Conservation (phyloP, 2,888 invertebrate species). For the Osmoderma eremita region DNA sequence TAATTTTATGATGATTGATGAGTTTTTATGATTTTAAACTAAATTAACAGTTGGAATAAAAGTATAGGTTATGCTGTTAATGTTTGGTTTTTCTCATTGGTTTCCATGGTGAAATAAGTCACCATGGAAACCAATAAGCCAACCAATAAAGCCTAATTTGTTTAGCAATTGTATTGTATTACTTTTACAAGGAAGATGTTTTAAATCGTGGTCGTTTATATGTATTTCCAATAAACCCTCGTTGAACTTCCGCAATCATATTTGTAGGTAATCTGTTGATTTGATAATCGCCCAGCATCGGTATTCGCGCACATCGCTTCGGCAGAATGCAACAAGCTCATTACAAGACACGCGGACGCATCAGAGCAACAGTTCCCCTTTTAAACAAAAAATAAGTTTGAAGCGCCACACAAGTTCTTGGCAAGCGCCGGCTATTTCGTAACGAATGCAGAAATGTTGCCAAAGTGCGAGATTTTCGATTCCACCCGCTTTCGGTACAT, state of each 20-base stretch:
- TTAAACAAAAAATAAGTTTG: conserved; percentile 44
- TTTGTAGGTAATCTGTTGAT: conserved; percentile 3
- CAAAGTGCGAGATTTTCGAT: conserved; percentile 30
- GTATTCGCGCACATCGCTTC: not conserved
- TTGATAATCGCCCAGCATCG: not conserved
- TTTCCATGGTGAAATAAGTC: too few relatives aligned
- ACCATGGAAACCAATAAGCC: too few relatives aligned
- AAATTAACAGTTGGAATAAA: too few relatives aligned
- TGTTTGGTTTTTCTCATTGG: too few relatives aligned
- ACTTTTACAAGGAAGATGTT: too few relatives aligned
- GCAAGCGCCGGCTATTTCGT: conserved; percentile 42
- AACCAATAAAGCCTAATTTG: too few relatives aligned
- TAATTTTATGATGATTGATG: too few relatives aligned
- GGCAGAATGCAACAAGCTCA: conserved; percentile 43
- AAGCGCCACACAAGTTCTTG: conserved; percentile 35
- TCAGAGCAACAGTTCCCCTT: conserved; percentile 13
- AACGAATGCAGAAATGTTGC: conserved; percentile 42
- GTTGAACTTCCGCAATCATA: not conserved
- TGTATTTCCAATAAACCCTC: not conserved
- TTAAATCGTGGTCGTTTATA: too few relatives aligned
- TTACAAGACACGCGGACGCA: conserved; percentile 38
- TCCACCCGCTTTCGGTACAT: conserved; percentile 16
- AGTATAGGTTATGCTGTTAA: too few relatives aligned
- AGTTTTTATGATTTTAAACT: too few relatives aligned
- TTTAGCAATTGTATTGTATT: too few relatives aligned